Base-by-base conservation (phyloP, 2,888 invertebrate species). In the Leptinotarsa tumamoca region DNA sequence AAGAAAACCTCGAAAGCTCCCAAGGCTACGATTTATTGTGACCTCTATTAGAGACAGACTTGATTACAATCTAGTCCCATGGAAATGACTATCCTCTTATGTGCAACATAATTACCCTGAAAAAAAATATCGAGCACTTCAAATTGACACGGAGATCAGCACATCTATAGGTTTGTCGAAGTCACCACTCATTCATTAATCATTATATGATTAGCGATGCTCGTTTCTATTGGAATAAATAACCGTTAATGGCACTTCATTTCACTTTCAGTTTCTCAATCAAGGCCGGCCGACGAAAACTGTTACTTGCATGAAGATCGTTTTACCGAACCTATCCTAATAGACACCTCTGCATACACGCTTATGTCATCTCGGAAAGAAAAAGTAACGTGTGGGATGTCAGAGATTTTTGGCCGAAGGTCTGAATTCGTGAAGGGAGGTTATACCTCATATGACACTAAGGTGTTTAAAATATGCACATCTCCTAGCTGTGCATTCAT, bases 201-300 rank as follows among this genome's bases (percentile, higher is more conserved):
- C 63, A 63, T 63, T 63, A 63, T 43, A 15, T 43, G 27, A 15
- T 63, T 21, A 63, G 63, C 33, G 63, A 63, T 63, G 63, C 63
- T 63, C 63, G 63, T 63, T 63, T 63, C 33, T 63, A 63, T 33
- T 63, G 63, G n/a, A 63, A 63, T 63, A 63, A 63, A 63, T 63
- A 63, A 63, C 63, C 63, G 63, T 63, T 63, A 63, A 63, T 63
- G n/a, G 43, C 63, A n/a, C 43, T 63, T 52, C 63, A 63, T 63
- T 63, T 63, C 63, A 63, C 63, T 63, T 63, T 63, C 63, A n/a
- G 63, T 63, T 63, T 63, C 63, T n/a, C 63, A 63, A 63, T 63
- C 63, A 63, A 63, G 63, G 63, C 33, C 63, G 14, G 43, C 27
- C 63, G 43, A 10, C 63, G 63, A 63, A 63, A 63, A 63, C 63